These are phyloP conservation scores for Cepphus grylle DNA, from an alignment of 2,113 vertebrate genomes.

Conservation along the genomic window DNA sequence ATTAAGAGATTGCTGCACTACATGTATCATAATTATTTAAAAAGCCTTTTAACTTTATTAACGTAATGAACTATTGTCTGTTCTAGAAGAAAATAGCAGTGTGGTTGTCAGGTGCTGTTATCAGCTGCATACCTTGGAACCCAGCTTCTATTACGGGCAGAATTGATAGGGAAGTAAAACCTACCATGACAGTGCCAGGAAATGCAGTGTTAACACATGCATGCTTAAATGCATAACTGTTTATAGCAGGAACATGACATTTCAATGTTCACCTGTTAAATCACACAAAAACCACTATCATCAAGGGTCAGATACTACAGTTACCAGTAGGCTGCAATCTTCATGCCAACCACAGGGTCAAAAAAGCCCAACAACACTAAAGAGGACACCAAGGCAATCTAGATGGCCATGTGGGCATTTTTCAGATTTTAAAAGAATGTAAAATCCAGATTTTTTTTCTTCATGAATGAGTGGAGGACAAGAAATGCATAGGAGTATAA, in stretches of 20 bases:
- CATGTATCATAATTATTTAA: not conserved
- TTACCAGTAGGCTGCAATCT: not conserved
- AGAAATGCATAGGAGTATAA: not conserved
- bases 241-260: not conserved
- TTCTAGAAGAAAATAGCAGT: not conserved
- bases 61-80: not conserved
- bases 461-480: not conserved
- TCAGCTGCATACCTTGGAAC: not conserved
- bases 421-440: not conserved
- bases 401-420: not conserved
- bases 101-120: not conserved
- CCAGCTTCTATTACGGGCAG: not conserved
- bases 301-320: not conserved
- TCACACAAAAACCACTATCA: not conserved
- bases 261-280: not conserved
- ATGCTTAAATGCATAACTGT: not conserved
- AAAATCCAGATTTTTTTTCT: not conserved
- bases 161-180: not conserved
- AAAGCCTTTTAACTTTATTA: not conserved
- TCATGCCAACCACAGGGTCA: not conserved
- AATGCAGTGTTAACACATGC: not conserved
- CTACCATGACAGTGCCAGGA: not conserved
- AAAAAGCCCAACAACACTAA: accelerated
- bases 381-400: not conserved
- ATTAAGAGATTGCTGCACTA: not conserved